Evolutionary conservation across 1,140 invertebrate genomes (phyloP), one percentile per base, ranked within the genome.

Genomic region (Paraescarpia echinospica): DNA sequence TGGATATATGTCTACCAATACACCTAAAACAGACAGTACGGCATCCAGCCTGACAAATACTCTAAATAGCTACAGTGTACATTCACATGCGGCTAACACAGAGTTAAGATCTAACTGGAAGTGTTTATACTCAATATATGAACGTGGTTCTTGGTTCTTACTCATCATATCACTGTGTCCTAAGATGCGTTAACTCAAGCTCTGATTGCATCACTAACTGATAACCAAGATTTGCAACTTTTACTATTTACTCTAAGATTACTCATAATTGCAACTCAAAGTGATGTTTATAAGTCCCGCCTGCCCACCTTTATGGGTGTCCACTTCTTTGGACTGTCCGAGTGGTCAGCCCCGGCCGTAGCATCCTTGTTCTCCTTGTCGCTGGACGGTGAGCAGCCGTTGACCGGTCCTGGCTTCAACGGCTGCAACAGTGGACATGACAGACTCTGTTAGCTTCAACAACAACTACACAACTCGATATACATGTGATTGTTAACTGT

Each of bases 381-480:
- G 94, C 95, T 96, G 33, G 95, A 95, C 48, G 95, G 95, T 22
- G 95, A 96, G 91, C 94, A 95, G 91, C 95, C 95, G 92, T 95
- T 91, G 59, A 77, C 59, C 2, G 59, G 18, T 18, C 59, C 59
- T 77, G 59, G 59, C 59, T 77, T 77, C 59, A 31, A 31, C 2
- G 59, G 59, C 59, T 77, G 59, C 59, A 77, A 77, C 59, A 5
- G 59, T 77, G 2, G 22, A 77, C 59, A 77, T 27, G 2, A 22
- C 18, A 77, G 4, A 77, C 27, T 51, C 8, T 77, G 22, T 27
- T 31, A 77, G 18, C 27, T 27, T 51, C 48, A 51, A 51, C 14
- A 18, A 31, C 59, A 77, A 77, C 59, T 77, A 77, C 8, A 31
- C 59, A 77, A 27, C 22, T 77, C 18, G 48, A 51, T 18, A 9